These are phyloP conservation scores for Drosophila ficusphila DNA, from an alignment of 1,140 invertebrate species.

Conservation along the genomic window DNA sequence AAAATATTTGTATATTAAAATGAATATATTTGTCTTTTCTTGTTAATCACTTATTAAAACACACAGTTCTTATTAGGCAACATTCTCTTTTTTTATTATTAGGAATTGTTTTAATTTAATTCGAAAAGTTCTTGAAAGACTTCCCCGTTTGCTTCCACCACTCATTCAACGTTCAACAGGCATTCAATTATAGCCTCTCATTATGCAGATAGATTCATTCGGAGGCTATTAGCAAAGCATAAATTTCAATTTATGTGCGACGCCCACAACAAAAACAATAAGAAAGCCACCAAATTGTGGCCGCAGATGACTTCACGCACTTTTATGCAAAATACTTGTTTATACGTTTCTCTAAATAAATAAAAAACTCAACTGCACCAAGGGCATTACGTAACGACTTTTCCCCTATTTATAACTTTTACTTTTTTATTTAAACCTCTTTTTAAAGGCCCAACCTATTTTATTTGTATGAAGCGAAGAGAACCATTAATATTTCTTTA, in stretches of 20 bases:
- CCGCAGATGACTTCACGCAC: constrained; percentile 56
- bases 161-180: constrained; percentile 15
- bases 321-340: constrained; percentile 66
- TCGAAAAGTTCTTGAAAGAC: not conserved
- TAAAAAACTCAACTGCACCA: not conserved
- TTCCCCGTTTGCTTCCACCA: not conserved
- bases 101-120: not conserved
- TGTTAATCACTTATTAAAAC: too few relatives aligned
- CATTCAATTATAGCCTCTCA: constrained; percentile 65
- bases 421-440: constrained; percentile 4
- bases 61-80: too few relatives aligned
- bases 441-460: not conserved
- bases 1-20: too few relatives aligned
- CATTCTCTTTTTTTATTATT: not conserved
- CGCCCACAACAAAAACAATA: constrained; percentile 62
- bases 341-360: not conserved
- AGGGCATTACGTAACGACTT: not conserved
- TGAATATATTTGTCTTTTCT: too few relatives aligned
- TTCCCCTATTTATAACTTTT: not conserved
- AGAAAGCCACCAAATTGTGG: constrained; percentile 26
- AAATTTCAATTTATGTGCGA: constrained; percentile 71
- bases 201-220: constrained; percentile 69
- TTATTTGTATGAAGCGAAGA: not conserved
- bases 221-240: constrained; percentile 64
- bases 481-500: constrained; percentile 23